Conservation (phyloP, 2,113 vertebrate genomes). For the Gnathonemus longibarbis region DNA sequence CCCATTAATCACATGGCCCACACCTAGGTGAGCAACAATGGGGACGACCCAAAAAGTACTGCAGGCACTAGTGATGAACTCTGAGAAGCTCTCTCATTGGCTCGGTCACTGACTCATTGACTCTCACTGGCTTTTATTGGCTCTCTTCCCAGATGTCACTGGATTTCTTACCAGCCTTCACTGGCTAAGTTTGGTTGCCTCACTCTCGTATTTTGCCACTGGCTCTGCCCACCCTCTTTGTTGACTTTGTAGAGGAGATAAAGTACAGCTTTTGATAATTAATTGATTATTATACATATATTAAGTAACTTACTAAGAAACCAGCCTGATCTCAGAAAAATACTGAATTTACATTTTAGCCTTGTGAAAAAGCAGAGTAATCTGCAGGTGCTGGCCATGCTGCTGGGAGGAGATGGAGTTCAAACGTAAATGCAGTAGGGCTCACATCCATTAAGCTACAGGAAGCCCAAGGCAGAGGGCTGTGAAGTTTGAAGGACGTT, state of each 20-base stretch:
- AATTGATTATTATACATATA: neutral
- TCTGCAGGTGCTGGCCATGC: neutral
- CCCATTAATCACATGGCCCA: constrained; percentile 65
- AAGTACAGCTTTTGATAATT: neutral
- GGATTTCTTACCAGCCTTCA: neutral
- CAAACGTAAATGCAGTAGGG: constrained; percentile 31
- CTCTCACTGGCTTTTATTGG: constrained; percentile 32
- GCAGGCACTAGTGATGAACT: neutral
- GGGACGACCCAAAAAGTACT: constrained; percentile 9
- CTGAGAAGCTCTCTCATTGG: constrained; percentile 31
- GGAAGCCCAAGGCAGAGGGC: constrained; percentile 32
- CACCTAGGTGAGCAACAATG: constrained; percentile 38
- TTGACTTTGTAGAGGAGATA: neutral
- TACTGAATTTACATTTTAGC: neutral
- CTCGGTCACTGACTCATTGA: neutral
- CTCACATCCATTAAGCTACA: constrained; percentile 57
- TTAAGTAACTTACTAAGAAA: neutral
- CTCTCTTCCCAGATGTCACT: constrained; percentile 32
- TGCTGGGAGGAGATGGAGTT: neutral
- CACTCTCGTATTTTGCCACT: neutral
- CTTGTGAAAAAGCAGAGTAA: neutral
- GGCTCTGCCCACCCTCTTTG: neutral
- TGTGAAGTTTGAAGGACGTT: neutral
- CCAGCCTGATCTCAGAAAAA: neutral
- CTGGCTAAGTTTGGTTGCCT: neutral